Evolutionary conservation across 2,113 vertebrate genomes (phyloP).

Genomic region (Sylvilagus bachmani): DNA sequence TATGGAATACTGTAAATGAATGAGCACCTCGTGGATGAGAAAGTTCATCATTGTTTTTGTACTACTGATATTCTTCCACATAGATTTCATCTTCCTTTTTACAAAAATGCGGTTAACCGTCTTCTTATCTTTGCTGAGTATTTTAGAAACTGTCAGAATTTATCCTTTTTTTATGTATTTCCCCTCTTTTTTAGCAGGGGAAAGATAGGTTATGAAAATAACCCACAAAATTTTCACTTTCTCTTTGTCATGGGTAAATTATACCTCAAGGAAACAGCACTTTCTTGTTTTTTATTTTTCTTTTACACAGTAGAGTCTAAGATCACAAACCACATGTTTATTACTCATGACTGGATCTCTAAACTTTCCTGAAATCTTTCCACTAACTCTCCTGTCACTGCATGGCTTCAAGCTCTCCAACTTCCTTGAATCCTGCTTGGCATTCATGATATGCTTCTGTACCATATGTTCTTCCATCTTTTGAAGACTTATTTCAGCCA

Average conservation of each 20-base stretch:
- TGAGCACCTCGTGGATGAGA: not conserved
- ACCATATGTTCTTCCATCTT: not conserved
- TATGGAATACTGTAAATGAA: not conserved
- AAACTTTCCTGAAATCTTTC: slow-evolving; percentile 43
- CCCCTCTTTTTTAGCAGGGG: slow-evolving; percentile 1
- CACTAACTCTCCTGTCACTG: not conserved
- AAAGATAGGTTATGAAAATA: slow-evolving; percentile 66
- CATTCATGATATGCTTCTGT: not conserved
- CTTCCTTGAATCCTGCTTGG: not conserved
- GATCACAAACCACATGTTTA: not conserved
- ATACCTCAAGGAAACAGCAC: slow-evolving; percentile 16
- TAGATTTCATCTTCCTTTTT: slow-evolving; percentile 31
- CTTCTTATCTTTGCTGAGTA: not conserved
- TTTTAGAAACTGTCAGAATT: not conserved
- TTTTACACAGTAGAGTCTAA: not conserved
- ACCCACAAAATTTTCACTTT: slow-evolving; percentile 56
- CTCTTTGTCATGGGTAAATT: slow-evolving; percentile 59
- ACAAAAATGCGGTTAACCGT: slow-evolving; percentile 29
- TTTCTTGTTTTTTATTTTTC: slow-evolving; percentile 18
- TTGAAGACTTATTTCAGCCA: not conserved
- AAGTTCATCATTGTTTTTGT: not conserved
- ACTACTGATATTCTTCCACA: not conserved
- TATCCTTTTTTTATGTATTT: not conserved
- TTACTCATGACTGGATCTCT: not conserved
- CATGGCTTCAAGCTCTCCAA: not conserved